phyloP scores from a whole-genome alignment of 53 echinoderm and acorn worm genomes.

The Crossaster papposus region DNA sequence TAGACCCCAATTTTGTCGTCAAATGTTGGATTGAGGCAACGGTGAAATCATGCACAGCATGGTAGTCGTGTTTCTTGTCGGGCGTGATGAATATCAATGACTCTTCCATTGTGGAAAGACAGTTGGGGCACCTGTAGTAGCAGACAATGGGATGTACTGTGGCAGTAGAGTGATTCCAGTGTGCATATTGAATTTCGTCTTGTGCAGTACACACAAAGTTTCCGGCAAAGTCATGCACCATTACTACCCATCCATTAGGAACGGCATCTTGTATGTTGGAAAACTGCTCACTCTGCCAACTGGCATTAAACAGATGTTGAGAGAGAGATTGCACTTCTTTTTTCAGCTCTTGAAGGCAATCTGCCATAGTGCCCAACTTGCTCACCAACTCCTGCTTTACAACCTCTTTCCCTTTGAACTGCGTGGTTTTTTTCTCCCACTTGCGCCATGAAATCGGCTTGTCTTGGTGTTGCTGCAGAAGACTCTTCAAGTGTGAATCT shows the following conservation, averaged over 20 bases:
- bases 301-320: not conserved
- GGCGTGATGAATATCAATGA: slow-evolving; percentile 8
- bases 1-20: not conserved
- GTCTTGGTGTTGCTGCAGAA: not conserved
- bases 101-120: not conserved
- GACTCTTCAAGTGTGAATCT: not conserved
- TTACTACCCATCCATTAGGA: not conserved
- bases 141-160: slow-evolving; percentile 22
- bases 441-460: not conserved
- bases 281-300: slow-evolving; percentile 1
- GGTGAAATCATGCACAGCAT: slow-evolving; percentile 11
- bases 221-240: not conserved
- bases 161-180: not conserved
- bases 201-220: not conserved
- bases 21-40: not conserved
- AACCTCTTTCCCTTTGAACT: slow-evolving; percentile 2
- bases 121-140: slow-evolving; percentile 4
- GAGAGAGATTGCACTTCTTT: not conserved
- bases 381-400: not conserved
- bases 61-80: slow-evolving; percentile 38
- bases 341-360: not conserved
- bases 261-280: not conserved
- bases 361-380: not conserved
- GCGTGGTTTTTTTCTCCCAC: not conserved
- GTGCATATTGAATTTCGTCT: slow-evolving; percentile 40